Evolutionary conservation across 2,113 vertebrate species (phyloP), one percentile per base, ranked within the genome.

Genomic region (Anhinga anhinga): DNA sequence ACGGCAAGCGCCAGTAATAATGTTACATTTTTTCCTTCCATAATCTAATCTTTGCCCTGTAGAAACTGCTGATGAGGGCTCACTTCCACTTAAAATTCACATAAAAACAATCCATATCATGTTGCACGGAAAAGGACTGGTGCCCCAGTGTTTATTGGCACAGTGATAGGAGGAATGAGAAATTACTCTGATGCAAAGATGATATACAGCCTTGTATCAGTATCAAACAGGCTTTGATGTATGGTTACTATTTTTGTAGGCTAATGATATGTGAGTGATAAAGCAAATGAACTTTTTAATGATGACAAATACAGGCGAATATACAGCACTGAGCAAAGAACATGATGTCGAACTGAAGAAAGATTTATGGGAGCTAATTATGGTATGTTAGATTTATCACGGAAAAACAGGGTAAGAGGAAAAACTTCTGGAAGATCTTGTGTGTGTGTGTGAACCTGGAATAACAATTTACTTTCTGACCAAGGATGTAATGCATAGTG

Each of bases 21-120:
- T 21, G 67, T 59, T 42, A 86, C 58, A 2, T 93, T 93, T 97
- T 91, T 83, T 18, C 50, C 71, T 76, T 63, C 65, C 36, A 76
- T 92, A 96, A 96, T 88, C 91, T 97, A 95, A 97, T 96, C 95
- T 96, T 95, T 96, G 93, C 79, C 93, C 93, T 55, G 40, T 52
- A 82, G 59, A 95, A 97, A 96, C 78, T 95, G 94, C 97, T 96
- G 95, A 96, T 92, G 95, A 95, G 85, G 63, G 62, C 63, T 86
- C 27, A 9, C 82, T 89, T 84, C 91, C 79, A 89, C 63, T 95
- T 45, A 61, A 90, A 93, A 95, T 94, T 89, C 95, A 78, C 88
- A 95, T 92, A 66, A 73, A 97, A 91, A 32, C 86, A 92, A 94
- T 74, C 74, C 67, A 6, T 73, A 86, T 85, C 78, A 36, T 2